Evolutionary conservation across 2,113 vertebrate genomes (phyloP).

Genomic region (Strix aluco): DNA sequence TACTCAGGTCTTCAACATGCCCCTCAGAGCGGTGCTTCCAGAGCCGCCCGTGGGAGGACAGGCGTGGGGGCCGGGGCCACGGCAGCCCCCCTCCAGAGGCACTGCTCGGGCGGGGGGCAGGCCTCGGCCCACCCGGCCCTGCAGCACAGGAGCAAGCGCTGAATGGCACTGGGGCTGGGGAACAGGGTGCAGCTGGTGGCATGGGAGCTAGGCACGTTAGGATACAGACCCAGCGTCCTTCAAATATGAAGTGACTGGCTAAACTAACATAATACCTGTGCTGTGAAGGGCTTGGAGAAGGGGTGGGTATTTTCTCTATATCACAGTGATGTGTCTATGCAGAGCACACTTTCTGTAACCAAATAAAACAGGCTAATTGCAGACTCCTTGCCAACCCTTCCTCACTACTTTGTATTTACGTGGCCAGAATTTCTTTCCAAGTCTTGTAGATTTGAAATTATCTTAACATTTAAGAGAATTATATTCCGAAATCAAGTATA

Average conservation of each 20-base stretch:
- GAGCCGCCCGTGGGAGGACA: not conserved
- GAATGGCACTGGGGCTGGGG: not conserved
- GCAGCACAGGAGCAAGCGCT: not conserved
- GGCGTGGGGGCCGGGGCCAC: not conserved
- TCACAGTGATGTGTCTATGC: not conserved
- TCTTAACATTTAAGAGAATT: conserved; percentile 27
- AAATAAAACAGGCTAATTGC: fast-evolving
- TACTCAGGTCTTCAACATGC: fast-evolving
- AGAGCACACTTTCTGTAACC: not conserved
- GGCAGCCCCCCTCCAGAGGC: not conserved
- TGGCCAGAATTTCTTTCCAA: not conserved
- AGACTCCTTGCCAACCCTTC: not conserved
- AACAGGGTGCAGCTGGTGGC: fast-evolving
- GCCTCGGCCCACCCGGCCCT: not conserved
- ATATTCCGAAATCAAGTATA: conserved; percentile 30
- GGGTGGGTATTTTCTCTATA: not conserved
- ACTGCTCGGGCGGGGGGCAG: fast-evolving
- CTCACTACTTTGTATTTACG: not conserved
- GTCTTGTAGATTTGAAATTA: not conserved
- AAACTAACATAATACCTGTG: not conserved
- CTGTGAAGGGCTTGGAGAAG: not conserved
- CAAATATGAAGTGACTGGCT: not conserved
- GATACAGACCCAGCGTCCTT: not conserved
- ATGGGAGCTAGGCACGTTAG: not conserved
- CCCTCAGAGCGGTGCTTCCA: not conserved